These are phyloP conservation scores for Diorhabda elongata DNA, from an alignment of 1,140 invertebrate species.

Conservation along the genomic window DNA sequence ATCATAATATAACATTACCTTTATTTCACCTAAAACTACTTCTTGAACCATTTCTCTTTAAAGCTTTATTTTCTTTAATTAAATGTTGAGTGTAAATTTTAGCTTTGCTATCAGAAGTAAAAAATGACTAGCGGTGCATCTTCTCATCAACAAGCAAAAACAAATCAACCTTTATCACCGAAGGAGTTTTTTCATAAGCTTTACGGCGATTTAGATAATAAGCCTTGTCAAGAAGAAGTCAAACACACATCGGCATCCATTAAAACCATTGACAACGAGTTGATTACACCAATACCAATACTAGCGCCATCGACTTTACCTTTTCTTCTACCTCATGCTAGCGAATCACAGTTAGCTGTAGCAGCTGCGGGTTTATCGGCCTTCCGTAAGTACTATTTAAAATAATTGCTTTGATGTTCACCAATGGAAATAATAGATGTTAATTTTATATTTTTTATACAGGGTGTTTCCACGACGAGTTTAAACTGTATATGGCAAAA, in stretches of 20 bases:
- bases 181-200: constrained; percentile 63
- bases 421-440: not conserved
- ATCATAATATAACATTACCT: constrained; percentile 1
- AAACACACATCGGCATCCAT: constrained; percentile 1
- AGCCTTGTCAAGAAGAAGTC: constrained; percentile 19
- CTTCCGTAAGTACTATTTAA: constrained; percentile 54
- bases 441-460: not conserved
- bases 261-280: constrained; percentile 12
- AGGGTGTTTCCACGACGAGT: too few species aligned
- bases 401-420: not conserved
- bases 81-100: too few species aligned
- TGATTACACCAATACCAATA: constrained; percentile 41
- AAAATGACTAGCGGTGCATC: not conserved
- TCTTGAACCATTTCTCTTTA: too few species aligned
- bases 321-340: constrained; percentile 42
- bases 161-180: constrained; percentile 60
- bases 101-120: not conserved
- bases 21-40: too few species aligned
- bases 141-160: constrained; percentile 26
- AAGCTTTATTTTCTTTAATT: too few species aligned
- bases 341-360: constrained; percentile 49
- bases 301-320: constrained; percentile 38
- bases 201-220: constrained; percentile 59
- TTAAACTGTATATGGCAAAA: too few species aligned
- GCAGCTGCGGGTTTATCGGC: constrained; percentile 58